A percentile compares a stretch with the other conserved stretches of the same genome.
These are phyloP conservation scores for Ectemnius cavifrons DNA, from an alignment of 2,888 invertebrate genomes.

Conservation along the genomic window DNA sequence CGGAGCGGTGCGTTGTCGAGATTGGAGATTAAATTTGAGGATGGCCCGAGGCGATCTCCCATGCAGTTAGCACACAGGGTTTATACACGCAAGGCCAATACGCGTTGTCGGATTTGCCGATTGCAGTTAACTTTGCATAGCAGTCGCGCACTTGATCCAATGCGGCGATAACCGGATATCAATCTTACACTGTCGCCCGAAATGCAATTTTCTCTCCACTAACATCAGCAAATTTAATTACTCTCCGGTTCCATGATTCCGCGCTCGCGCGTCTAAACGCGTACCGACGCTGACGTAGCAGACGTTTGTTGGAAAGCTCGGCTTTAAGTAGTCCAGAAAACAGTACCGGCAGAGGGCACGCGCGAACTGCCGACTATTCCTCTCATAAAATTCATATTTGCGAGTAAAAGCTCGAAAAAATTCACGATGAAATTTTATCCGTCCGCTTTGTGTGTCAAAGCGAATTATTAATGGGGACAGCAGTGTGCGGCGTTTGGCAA, in stretches of 20 bases:
- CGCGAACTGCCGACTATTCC: not conserved
- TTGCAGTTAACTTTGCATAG: conserved; percentile 49
- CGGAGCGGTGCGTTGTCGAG: conserved; percentile 23
- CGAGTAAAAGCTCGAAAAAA: not conserved
- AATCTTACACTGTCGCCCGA: conserved; percentile 37
- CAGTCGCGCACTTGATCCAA: conserved; percentile 28
- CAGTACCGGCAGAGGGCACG: too few species aligned
- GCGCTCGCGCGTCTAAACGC: too few species aligned
- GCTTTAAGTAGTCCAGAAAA: too few species aligned
- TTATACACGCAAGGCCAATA: conserved; percentile 7
- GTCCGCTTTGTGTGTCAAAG: not conserved
- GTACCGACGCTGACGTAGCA: too few species aligned
- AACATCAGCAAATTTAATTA: too few species aligned
- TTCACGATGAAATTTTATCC: not conserved
- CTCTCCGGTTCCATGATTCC: too few species aligned
- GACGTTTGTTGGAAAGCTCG: too few species aligned
- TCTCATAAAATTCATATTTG: not conserved
- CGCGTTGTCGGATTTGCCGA: conserved; percentile 24
- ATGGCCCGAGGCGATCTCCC: conserved; percentile 48
- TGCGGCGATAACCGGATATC: conserved; percentile 32
- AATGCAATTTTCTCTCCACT: conserved; percentile 4
- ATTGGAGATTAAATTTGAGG: conserved; percentile 54
- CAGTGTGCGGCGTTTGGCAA: too few species aligned
- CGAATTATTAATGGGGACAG: too few species aligned
- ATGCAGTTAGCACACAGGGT: conserved; percentile 46